These are phyloP conservation scores for Grapholita molesta DNA, from an alignment of 1,140 invertebrate species.

Conservation along the genomic window DNA sequence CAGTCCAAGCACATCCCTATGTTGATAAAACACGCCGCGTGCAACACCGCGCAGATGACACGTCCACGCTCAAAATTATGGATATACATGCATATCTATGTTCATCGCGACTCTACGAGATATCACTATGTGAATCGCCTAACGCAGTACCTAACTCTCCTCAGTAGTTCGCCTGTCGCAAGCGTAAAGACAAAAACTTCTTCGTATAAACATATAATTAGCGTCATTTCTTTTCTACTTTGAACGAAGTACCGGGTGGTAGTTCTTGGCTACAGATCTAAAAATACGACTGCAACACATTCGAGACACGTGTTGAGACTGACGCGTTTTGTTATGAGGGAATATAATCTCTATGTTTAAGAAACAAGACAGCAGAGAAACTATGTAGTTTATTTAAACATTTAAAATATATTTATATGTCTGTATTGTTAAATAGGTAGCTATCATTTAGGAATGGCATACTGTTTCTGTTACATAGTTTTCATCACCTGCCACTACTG, in stretches of 20 bases:
- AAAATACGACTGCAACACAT: slow-evolving; percentile 13
- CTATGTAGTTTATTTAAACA: too few relatives aligned
- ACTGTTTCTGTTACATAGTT: too few relatives aligned
- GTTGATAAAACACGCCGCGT: too few relatives aligned
- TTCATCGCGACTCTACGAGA: not conserved
- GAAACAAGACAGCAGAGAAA: not conserved
- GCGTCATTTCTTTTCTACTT: slow-evolving; percentile 11
- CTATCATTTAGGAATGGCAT: too few relatives aligned
- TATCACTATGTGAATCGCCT: not conserved
- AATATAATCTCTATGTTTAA: not conserved
- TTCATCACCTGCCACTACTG: too few relatives aligned
- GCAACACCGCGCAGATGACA: too few relatives aligned
- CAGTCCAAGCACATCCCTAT: too few relatives aligned
- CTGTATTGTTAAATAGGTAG: too few relatives aligned
- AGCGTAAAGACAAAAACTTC: not conserved
- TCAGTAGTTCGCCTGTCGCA: not conserved
- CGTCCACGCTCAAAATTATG: too few relatives aligned
- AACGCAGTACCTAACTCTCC: not conserved
- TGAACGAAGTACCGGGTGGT: not conserved
- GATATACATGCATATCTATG: too few relatives aligned
- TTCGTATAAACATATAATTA: not conserved
- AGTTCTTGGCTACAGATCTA: not conserved
- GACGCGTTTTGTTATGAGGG: not conserved
- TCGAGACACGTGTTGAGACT: slow-evolving; percentile 3
- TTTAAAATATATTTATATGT: too few relatives aligned